phyloP scores from a whole-genome alignment of 2,113 vertebrate species.

The Zapus hudsonius region DNA sequence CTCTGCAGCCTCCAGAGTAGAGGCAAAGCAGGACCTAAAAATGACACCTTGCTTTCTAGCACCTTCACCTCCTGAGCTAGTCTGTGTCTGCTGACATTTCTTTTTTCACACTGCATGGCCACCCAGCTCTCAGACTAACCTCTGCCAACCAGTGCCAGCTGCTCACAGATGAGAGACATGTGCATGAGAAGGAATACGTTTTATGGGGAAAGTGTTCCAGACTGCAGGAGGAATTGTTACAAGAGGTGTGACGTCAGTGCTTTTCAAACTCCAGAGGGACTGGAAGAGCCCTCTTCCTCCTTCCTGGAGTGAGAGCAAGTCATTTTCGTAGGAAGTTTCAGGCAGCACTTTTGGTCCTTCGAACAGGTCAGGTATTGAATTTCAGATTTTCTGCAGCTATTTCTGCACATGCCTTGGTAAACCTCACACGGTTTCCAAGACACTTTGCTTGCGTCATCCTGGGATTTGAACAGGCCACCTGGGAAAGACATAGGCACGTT shows the following conservation, averaged over 20 bases:
- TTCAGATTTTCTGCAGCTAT: constrained; percentile 22
- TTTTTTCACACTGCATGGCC: background rate
- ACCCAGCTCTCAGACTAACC: background rate
- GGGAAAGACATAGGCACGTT: constrained; percentile 46
- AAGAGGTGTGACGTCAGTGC: background rate
- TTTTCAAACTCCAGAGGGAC: background rate
- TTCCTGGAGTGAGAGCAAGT: background rate
- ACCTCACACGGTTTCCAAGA: constrained; percentile 61
- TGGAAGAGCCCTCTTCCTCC: background rate
- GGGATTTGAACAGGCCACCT: constrained; percentile 31
- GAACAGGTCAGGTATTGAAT: constrained; percentile 23
- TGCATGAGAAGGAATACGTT: background rate
- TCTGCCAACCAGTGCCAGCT: background rate
- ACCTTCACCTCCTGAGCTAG: background rate
- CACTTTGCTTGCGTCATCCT: background rate
- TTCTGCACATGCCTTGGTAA: constrained; percentile 50
- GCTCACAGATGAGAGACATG: constrained; percentile 46
- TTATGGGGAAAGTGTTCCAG: background rate
- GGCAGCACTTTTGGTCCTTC: constrained; percentile 32
- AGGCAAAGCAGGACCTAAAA: background rate
- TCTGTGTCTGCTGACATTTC: background rate
- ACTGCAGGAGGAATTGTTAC: background rate
- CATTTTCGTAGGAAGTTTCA: background rate
- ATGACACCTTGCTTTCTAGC: background rate
- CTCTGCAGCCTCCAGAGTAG: background rate